phyloP scores from a whole-genome alignment of 2,888 invertebrate genomes.

The Campopleginae sp. region DNA sequence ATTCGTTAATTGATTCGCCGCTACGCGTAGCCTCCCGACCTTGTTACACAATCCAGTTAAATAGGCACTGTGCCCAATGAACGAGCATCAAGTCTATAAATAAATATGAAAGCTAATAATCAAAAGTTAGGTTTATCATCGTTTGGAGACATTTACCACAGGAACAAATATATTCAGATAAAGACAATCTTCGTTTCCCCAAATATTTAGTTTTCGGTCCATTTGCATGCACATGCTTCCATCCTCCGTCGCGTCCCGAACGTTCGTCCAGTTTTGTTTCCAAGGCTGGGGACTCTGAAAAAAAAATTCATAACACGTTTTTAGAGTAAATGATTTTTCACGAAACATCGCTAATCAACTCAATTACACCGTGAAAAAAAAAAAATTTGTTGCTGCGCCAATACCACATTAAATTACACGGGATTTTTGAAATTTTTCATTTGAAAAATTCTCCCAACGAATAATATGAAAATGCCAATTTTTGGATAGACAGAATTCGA shows the following conservation, averaged over 20 bases:
- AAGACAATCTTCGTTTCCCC: constrained; percentile 80
- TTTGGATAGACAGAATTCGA: background rate
- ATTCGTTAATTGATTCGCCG: constrained; percentile 65
- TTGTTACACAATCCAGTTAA: constrained; percentile 67
- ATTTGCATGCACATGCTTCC: constrained; percentile 75
- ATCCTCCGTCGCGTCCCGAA: constrained; percentile 70
- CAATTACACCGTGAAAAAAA: too few relatives aligned
- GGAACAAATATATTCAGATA: constrained; percentile 80
- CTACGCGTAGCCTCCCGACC: constrained; percentile 54
- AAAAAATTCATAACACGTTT: background rate
- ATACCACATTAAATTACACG: background rate
- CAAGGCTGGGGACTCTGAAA: constrained; percentile 73
- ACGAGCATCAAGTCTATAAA: constrained; percentile 29
- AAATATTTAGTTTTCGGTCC: constrained; percentile 6
- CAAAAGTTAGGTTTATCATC: constrained; percentile 33
- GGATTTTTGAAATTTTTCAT: background rate
- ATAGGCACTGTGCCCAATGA: constrained; percentile 22
- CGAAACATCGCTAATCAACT: background rate
- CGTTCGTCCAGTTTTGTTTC: constrained; percentile 73
- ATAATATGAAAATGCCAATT: background rate
- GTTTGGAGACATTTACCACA: constrained; percentile 71
- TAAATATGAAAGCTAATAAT: constrained; percentile 15
- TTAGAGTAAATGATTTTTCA: constrained; percentile 4
- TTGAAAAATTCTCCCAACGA: background rate
- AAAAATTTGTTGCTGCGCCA: background rate